Base-by-base conservation (phyloP, 2,113 vertebrate genomes). In the Strix aluco region DNA sequence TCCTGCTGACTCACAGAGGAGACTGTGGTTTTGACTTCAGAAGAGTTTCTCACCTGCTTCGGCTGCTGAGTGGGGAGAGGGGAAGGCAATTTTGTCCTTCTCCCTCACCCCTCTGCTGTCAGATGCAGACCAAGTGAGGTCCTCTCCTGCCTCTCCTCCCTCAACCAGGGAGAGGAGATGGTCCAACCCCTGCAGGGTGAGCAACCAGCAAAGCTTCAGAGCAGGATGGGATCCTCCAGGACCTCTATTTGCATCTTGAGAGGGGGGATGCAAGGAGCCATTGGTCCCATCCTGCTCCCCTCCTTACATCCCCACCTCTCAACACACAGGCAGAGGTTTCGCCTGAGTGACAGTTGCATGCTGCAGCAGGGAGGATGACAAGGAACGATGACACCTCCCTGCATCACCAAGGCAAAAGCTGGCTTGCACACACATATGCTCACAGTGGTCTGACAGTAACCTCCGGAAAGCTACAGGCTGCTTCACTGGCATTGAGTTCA, bases 261-360 rank as follows among this genome's bases (percentile, higher is more conserved):
- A 44, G 32, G 20, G 6, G 13, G 9, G 29, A 88, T 54, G 32
- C 2, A 6, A 74, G 14, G 23, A 67, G 6, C 14, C 3, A 0
- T 8, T 58, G 46, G 63, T 27, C 15, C 4, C 5, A 55, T 19
- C 23, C 69, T 63, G 19, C 54, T 89, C 14, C n/a, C 8, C 15
- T 79, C 49, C 47, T 40, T 29, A 29, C 30, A 74, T 17, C 3
- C 26, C 25, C 1, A 1, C 0, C 16, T 20, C 46, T 90, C 46
- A 62, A 26, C 6, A 69, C 0, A 1, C 44, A 73, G 55, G 47
- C 36, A 83, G n/a, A 65, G 22, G 62, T 40, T 80, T 58, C 15
- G 29, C 29, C n/a, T 55, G 32, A 70, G 55, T 1, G 3, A 40
- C 0, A 0, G 30, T 0, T 61, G 32, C 71, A 62, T 3, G 6